Evolutionary conservation across 2,888 invertebrate species (phyloP).

Genomic region (Hemicrepidius hirtus): DNA sequence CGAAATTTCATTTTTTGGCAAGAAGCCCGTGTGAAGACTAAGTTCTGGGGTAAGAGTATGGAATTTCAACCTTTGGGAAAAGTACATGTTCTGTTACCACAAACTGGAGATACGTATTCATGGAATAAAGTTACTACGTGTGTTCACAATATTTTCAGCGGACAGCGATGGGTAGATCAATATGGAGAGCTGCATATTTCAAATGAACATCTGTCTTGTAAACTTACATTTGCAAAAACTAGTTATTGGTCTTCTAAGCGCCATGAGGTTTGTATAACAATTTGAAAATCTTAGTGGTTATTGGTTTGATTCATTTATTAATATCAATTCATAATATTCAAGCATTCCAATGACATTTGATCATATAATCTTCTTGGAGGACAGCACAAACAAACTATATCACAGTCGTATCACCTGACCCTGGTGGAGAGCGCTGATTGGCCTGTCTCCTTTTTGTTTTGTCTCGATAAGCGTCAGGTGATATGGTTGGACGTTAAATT

Average conservation of each 20-base stretch:
- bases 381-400: too few species aligned
- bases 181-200: slow-evolving; percentile 87
- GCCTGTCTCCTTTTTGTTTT: too few species aligned
- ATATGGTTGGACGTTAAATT: too few species aligned
- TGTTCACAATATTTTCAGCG: slow-evolving; percentile 89
- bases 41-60: slow-evolving; percentile 94
- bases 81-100: slow-evolving; percentile 78
- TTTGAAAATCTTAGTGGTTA: background rate
- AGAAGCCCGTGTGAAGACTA: slow-evolving; percentile 88
- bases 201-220: slow-evolving; percentile 81
- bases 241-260: slow-evolving; percentile 85
- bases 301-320: too few species aligned
- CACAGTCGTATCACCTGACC: too few species aligned
- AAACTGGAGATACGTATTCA: slow-evolving; percentile 81
- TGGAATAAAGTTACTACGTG: slow-evolving; percentile 92
- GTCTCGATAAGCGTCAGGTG: too few species aligned
- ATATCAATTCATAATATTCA: too few species aligned
- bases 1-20: slow-evolving; percentile 87
- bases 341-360: too few species aligned
- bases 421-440: too few species aligned
- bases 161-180: slow-evolving; percentile 90
- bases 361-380: too few species aligned
- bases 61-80: slow-evolving; percentile 88
- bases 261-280: slow-evolving; percentile 77
- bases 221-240: slow-evolving; percentile 88